phyloP scores from a whole-genome alignment of 2,888 invertebrate genomes.

The Conchocele bisecta region DNA sequence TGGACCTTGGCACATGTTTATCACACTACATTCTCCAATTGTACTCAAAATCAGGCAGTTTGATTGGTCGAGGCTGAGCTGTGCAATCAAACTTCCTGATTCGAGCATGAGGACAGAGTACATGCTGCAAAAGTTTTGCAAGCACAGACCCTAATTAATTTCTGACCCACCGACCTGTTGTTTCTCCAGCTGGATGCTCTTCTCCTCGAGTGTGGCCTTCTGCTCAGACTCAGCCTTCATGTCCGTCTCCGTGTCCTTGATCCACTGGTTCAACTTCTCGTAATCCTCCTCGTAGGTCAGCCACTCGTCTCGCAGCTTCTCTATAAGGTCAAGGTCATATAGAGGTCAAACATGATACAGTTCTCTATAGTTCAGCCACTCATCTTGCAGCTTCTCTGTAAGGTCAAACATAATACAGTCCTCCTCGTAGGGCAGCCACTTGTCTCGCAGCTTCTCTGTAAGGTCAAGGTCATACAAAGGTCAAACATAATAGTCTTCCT shows the following conservation, averaged over 20 bases:
- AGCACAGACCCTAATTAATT: too few relatives aligned
- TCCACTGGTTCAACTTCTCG: constrained; percentile 91
- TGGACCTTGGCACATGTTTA: too few relatives aligned
- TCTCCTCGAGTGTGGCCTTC: constrained; percentile 92
- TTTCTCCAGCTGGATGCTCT: constrained; percentile 90
- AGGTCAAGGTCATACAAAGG: too few relatives aligned
- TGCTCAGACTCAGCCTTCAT: constrained; percentile 93
- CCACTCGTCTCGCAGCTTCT: constrained; percentile 91
- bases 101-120: too few relatives aligned
- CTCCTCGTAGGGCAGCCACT: constrained; percentile 92
- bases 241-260: constrained; percentile 92
- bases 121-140: too few relatives aligned
- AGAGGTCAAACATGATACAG: too few relatives aligned
- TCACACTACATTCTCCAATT: too few relatives aligned
- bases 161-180: constrained; percentile 84
- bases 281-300: constrained; percentile 91
- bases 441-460: constrained; percentile 88
- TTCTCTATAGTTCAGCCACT: constrained; percentile 92
- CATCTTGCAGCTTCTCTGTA: constrained; percentile 88
- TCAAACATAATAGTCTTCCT: constrained; percentile 89
- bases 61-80: too few relatives aligned
- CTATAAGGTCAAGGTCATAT: too few relatives aligned
- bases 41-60: too few relatives aligned
- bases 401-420: constrained; percentile 89
- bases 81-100: too few relatives aligned